Base-by-base conservation (phyloP, 2,888 invertebrate species). In the Dryadula phaetusa region DNA sequence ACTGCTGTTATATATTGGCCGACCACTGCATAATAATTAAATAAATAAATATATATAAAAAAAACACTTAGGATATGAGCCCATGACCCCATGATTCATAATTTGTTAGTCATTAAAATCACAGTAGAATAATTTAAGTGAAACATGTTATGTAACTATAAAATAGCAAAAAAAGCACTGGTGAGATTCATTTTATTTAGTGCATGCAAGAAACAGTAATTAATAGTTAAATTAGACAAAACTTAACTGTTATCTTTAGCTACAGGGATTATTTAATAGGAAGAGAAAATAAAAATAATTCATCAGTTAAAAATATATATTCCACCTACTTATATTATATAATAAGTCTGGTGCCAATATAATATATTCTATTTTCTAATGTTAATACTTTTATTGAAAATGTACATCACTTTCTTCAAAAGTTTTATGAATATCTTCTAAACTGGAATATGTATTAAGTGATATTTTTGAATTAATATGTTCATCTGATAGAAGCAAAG, bases 401-500 rank as follows among this genome's bases (percentile, higher is more conserved):
- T 67, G 22, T 34, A 67, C 4, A 32, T 49, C 42, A 44, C 49
- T 77, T 40, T 78, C 75, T 53, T 76, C 68, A 62, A 81, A 70
- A 53, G 52, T 49, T 28, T 66, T 18, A 52, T 62, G 75, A 69
- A 91, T 76, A n/a, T 84, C 78, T 64, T 80, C 72, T 75, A 90
- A 79, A 75, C 75, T 83, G 25, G 72, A 76, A 77, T 83, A 90
- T 71, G 87, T 77, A 81, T 86, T 82, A 6, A 79, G 71, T 71
- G 79, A 75, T 22, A 14, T 67, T 75, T 76, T 71, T 69, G 76
- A 68, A 79, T 77, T 71, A 73, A 65, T 5, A 56, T 71, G 56
- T 10, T 78, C 72, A 14, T 79, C 68, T 28, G 76, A 76, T 18
- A 93, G 69, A 7, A 92, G 77, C 32, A 90, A 76, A 0, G 96